Percentiles rank a stretch among this genome's conserved stretches.
Evolutionary conservation across 2,797 vertebrate genomes (phyloP).

Genomic region (Remorina albescens): DNA sequence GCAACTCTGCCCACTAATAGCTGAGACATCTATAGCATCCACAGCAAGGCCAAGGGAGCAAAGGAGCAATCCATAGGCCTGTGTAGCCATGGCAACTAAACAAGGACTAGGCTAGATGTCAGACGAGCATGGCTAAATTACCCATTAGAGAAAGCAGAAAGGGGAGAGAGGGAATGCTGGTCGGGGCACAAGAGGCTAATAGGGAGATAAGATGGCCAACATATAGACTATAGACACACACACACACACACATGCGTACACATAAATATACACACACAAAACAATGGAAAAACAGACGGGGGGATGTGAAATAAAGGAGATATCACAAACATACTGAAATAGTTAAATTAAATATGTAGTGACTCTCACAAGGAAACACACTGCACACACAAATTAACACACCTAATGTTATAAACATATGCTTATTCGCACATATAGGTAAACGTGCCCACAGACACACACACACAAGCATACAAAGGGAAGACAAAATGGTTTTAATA

Average conservation of each 20-base stretch:
- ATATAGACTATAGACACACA: slow-evolving; percentile 69
- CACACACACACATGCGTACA: slow-evolving; percentile 20
- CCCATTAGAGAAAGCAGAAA: slow-evolving; percentile 86
- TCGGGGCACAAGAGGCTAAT: slow-evolving; percentile 86
- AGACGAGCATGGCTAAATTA: slow-evolving; percentile 89
- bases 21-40: slow-evolving; percentile 83
- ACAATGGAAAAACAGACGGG: slow-evolving; percentile 51
- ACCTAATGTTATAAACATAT: slow-evolving; percentile 1
- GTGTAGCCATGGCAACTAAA: slow-evolving; percentile 89
- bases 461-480: slow-evolving; percentile 54
- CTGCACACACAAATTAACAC: slow-evolving; percentile 1
- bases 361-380: slow-evolving; percentile 14
- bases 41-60: slow-evolving; percentile 81
- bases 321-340: slow-evolving; percentile 42
- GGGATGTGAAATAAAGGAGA: slow-evolving; percentile 51
- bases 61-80: slow-evolving; percentile 84
- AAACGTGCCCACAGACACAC: slow-evolving; percentile 14
- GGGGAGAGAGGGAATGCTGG: slow-evolving; percentile 82
- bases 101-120: slow-evolving; percentile 88
- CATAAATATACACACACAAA: slow-evolving; percentile 36
- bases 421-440: slow-evolving; percentile 5
- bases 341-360: slow-evolving; percentile 53
- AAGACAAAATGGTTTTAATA: slow-evolving; percentile 85
- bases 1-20: slow-evolving; percentile 77
- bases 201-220: slow-evolving; percentile 84